Base-by-base conservation (phyloP, 2,888 invertebrate species). In the Cylindroiulus punctatus region DNA sequence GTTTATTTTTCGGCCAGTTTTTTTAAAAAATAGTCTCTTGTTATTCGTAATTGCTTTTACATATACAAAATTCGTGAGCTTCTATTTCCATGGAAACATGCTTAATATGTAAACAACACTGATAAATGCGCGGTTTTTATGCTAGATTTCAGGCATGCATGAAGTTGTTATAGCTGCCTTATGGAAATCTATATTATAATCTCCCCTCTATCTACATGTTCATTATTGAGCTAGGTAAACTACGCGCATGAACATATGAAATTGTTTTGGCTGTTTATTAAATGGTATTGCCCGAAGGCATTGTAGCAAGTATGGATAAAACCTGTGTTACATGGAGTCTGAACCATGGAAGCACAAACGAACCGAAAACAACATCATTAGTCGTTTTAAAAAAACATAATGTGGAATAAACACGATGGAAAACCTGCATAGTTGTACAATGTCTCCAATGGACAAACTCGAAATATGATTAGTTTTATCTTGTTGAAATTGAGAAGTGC, bases 61-160 rank as follows among this genome's bases (percentile, higher is more conserved):
- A 17, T 76, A 76, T 76, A 30, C 30, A 76, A 76, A 76, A 76
- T 76, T 30, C 17, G 17, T 14, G 26, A 76, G 65, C 14, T 30
- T 30, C 76, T 30, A 76, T 76, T 76, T 14, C 76, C 76, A 76
- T 76, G 76, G 76, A 30, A 76, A 76, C 76, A 30, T 30, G 30
- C 26, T 17, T 0, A 17, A 76, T 76, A 10, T 30, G 76, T 30
- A 30, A 76, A 76, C 76, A 30, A 30, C 30, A 17, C 76, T 17
- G 76, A 14, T 76, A 76, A 76, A 26, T 30, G 7, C 26, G 12
- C 30, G 3, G 26, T 30, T 76, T 76, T 52, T 52, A n/a, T 52
- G 52, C 52, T 52, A 26, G 8, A 76, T 76, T 76, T 65, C 12
- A 1, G 26, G 22, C 22, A 22, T 22, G 26, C 22, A 65, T 4